A percentile compares a stretch with the other conserved stretches of the same genome.
These are phyloP conservation scores for Pantherophis vulpinus DNA, from an alignment of 2,797 vertebrate genomes.

Conservation along the genomic window DNA sequence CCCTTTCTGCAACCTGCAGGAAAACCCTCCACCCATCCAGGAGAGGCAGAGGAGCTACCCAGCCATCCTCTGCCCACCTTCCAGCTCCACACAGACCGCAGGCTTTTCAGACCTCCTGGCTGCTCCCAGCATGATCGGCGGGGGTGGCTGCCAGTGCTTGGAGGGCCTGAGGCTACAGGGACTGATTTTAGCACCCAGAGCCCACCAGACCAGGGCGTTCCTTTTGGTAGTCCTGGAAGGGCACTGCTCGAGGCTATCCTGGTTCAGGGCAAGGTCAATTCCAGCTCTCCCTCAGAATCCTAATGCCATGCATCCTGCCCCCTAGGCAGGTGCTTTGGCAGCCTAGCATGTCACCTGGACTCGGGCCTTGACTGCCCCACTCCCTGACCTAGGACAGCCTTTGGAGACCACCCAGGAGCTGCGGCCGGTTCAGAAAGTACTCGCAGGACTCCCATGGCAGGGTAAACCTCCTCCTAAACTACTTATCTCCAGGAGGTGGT, in stretches of 20 bases:
- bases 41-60: neutral
- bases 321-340: neutral
- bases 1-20: neutral
- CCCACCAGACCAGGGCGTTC: neutral
- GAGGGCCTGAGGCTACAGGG: neutral
- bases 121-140: neutral
- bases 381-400: neutral
- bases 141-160: neutral
- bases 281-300: neutral
- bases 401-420: neutral
- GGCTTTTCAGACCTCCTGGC: neutral
- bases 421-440: neutral
- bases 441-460: neutral
- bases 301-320: neutral
- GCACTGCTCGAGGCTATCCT: neutral
- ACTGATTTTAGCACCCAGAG: accelerated
- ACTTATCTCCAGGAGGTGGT: neutral
- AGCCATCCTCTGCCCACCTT: neutral
- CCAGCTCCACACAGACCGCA: neutral
- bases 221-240: neutral
- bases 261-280: neutral
- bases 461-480: neutral
- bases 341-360: neutral
- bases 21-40: neutral
- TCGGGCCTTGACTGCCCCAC: neutral